Evolutionary conservation across 2,888 invertebrate genomes (phyloP), one percentile per base, ranked within the genome.

Genomic region (Cheilosia vernalis): DNA sequence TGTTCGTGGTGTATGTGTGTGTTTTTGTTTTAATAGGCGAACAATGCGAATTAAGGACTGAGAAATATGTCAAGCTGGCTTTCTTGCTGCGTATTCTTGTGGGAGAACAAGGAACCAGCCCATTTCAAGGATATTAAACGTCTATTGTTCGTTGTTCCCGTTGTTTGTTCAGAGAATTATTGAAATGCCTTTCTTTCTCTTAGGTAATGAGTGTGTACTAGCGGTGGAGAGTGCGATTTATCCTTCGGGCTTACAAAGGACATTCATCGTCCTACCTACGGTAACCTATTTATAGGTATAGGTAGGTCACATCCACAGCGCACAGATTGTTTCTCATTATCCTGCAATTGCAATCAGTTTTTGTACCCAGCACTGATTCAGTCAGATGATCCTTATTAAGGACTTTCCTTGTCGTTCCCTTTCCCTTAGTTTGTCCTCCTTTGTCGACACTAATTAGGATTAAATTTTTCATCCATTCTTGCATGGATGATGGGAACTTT

Each of bases 381-480:
- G 37, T 37, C 37, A 37, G 37, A 37, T 37, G 37, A 78, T 78
- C 73, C 83, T 73, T 78, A 67, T 73, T 82, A 70, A 60, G 64
- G 77, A 66, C 58, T 66, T 64, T 49, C 66, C 17, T 60, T 19
- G 47, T 30, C 10, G 13, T 47, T 47, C 17, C 30, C 51, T 27
- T 44, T n/a, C 42, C 47, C 40, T 33, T 44, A 27, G 17, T 42
- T 73, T 44, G 24, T 51, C 30, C 55, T 30, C 24, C 58, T 53
- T 76, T 76, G 67, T 78, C 66, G 51, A 63, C 63, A 83, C 72
- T 78, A 83, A 83, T 83, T 73, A 83, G 73, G 83, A 83, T 78
- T 83, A 83, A 63, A 78, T 77, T 77, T 77, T 76, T 53, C 70
- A 77, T 82, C 77, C 82, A 66, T 82, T 53, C 70, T 66, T 60